Conservation (phyloP, 2,113 vertebrate species). For the Barbus barbus region DNA sequence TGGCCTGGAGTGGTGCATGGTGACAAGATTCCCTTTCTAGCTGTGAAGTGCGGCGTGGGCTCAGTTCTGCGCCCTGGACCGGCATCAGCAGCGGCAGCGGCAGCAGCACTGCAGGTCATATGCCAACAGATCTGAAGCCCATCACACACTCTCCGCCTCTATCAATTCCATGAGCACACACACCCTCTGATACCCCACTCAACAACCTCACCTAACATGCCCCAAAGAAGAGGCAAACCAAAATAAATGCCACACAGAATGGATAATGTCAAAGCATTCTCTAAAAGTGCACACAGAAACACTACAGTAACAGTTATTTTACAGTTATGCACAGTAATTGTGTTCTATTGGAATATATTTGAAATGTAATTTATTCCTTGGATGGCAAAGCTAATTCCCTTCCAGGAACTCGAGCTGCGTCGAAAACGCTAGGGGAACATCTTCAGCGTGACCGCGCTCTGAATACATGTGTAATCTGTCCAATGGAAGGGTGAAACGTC, state of each 20-base stretch:
- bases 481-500: too few species aligned
- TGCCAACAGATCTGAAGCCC: conserved; percentile 51
- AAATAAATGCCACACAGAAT: not conserved
- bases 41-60: conserved; percentile 63
- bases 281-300: not conserved
- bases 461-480: too few species aligned
- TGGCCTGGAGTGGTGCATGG: conserved; percentile 53
- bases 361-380: too few species aligned
- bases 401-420: too few species aligned
- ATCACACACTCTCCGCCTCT: conserved; percentile 15
- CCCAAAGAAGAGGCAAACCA: not conserved
- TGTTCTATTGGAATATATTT: too few species aligned
- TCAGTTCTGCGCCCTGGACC: conserved; percentile 52
- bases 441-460: too few species aligned
- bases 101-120: conserved; percentile 43
- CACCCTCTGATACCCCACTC: conserved; percentile 7
- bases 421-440: too few species aligned
- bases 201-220: not conserved
- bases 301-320: too few species aligned
- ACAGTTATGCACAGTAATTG: too few species aligned
- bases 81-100: conserved; percentile 17
- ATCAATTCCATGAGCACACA: conserved; percentile 33
- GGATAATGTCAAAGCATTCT: not conserved
- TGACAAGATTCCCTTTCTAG: conserved; percentile 67
- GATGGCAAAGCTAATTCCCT: too few species aligned